Base-by-base conservation (phyloP, 2,113 vertebrate genomes). In the Pteronura brasiliensis region DNA sequence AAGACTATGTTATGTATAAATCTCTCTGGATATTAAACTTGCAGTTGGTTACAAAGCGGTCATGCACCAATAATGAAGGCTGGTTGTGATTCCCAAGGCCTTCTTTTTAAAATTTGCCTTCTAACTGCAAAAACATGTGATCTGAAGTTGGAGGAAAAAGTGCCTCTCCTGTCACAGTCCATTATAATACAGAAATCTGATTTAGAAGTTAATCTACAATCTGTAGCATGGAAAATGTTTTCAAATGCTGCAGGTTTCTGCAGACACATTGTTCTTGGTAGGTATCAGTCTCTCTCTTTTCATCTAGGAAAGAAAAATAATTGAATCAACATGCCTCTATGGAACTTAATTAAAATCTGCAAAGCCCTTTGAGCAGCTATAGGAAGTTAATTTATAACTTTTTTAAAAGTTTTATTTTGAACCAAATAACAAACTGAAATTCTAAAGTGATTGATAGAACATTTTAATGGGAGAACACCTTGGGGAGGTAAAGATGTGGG, bases 21-120 rank as follows among this genome's bases (percentile, higher is more conserved):
- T 98, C 96, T 98, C 98, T 96, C 96, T 91, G 90, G 97, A 97
- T 98, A 98, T 98, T 98, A 98, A 95, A 97, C 82, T 98, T 98
- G 97, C 97, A 98, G 93, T 86, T 98, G 96, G 98, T 97, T 99
- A 97, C 97, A 98, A 98, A 98, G 98, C 0, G 21, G 98, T 96
- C 98, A 97, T 74, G 98, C 97, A 92, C 98, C 9, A 23, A 95
- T 98, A 98, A 98, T 95, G 96, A 97, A 98, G 93, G 89, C 96
- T 97, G 97, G 83, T 91, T 98, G 74, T 18, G 96, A 98, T 98
- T 98, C 98, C 98, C 67, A 98, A 98, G 97, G 98, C 92, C 96
- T 94, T 88, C 93, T 97, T 95, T 95, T 97, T 63, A 96, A 98
- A 98, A 98, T 97, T 97, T 97, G 92, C 97, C 97, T 98, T 97